Conservation (phyloP, 2,797 vertebrate species). For the Neopelma chrysocephalum region DNA sequence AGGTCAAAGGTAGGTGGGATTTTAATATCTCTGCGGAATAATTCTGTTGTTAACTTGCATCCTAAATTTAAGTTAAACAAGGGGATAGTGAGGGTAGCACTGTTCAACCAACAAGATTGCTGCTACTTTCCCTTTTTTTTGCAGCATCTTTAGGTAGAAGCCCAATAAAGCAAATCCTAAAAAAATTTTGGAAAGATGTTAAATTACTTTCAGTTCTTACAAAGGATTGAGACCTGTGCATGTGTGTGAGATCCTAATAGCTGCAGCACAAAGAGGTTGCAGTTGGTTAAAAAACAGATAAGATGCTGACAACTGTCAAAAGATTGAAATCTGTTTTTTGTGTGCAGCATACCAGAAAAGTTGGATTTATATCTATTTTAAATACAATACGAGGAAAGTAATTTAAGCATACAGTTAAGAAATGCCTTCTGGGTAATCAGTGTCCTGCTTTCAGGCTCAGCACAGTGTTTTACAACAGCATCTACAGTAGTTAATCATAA, state of each 20-base stretch:
- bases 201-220: background rate
- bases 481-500: background rate
- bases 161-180: background rate
- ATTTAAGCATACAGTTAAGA: background rate
- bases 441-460: background rate
- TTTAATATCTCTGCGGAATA: background rate
- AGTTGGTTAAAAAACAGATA: background rate
- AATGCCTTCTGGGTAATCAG: background rate
- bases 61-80: background rate
- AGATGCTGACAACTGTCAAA: background rate
- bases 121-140: background rate
- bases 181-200: background rate
- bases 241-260: background rate
- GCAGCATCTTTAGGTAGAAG: background rate
- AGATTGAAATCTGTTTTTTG: background rate
- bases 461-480: background rate
- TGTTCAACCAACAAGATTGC: background rate
- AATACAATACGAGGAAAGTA: background rate
- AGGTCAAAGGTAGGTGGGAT: background rate
- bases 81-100: accelerated
- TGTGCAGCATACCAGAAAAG: background rate
- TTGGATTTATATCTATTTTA: background rate
- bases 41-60: background rate
- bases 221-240: background rate
- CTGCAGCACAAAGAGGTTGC: background rate